Base-by-base conservation (phyloP, 2,797 vertebrate species). In the Halcyon chelicuti region DNA sequence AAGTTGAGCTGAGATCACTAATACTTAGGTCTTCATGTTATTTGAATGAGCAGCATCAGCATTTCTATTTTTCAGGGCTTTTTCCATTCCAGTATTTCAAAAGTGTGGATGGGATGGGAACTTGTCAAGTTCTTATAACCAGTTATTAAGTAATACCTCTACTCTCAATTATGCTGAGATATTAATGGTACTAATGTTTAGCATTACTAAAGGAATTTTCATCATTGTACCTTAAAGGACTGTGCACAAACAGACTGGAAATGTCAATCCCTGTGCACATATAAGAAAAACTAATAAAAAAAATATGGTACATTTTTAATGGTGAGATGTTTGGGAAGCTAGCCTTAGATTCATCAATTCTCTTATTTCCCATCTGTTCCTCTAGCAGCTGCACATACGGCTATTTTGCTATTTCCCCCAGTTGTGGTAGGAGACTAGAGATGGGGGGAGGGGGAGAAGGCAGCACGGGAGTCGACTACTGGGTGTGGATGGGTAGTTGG, bases 381-480 rank as follows among this genome's bases (percentile, higher is more conserved):
- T 57, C 7, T 37, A 57, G 85, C 85, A 94, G 63, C 70, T 91
- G 79, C 25, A 4, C 1, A 3, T 65, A 42, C 39, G 19, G 0
- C 28, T 19, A n/a, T 55, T 77, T 81, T 66, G 46, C 54, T 47
- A 0, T 79, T 78, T 70, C 20, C 29, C 33, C 12, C 22, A 8
- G 26, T 6, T 57, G 33, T 76, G 66, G 31, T 33, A 12, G 46
- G 77, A 77, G 58, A 81, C 17, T n/a, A 52, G 83, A 33, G 61
- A 23, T 1, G 7, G 60, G 35, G 44, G 67, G 58, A 35, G 31
- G 25, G 46, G 61, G 29, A 39, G 61, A 17, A 47, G 22, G 22
- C 40, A 40, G 7, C 12, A 0, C 2, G 1, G 10, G 40, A 40
- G 47, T 7, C 3, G 44, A 51, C 16, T 57, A 0, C 8, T 31